Percentiles rank a stretch among this genome's conserved stretches.
Conservation (phyloP, 2,113 vertebrate genomes). For the Calcarius ornatus region DNA sequence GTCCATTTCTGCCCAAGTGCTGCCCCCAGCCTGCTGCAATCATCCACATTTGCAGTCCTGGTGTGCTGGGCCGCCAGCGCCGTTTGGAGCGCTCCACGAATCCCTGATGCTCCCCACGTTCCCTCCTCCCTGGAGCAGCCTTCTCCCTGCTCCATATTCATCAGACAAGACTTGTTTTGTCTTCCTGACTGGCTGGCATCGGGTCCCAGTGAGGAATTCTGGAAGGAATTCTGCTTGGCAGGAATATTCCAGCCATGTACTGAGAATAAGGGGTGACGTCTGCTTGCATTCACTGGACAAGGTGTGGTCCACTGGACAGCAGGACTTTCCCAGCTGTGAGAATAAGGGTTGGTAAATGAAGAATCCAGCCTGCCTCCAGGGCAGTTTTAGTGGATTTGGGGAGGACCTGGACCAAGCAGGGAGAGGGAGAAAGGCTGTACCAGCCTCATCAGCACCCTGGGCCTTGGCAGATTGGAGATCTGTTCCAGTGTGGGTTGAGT, state of each 20-base stretch:
- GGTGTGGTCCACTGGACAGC: neutral
- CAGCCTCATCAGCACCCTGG: neutral
- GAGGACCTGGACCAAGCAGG: neutral
- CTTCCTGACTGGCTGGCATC: neutral
- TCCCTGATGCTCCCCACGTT: neutral
- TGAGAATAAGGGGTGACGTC: neutral
- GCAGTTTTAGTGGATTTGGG: neutral
- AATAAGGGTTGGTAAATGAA: neutral
- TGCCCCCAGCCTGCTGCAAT: neutral
- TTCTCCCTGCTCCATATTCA: neutral
- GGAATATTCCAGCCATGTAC: rapidly evolving
- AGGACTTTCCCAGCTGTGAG: neutral
- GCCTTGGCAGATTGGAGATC: neutral
- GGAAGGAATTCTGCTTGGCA: neutral
- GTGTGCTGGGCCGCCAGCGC: neutral
- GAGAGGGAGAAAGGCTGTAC: neutral
- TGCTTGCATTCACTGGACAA: neutral
- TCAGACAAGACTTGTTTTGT: neutral
- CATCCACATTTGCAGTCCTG: neutral
- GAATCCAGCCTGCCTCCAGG: neutral
- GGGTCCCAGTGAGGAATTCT: neutral
- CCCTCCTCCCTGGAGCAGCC: neutral
- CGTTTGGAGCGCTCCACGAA: rapidly evolving
- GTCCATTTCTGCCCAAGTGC: neutral
- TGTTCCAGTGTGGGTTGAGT: neutral